Evolutionary conservation across 2,113 vertebrate species (phyloP).

Genomic region (Camelus dromedarius): DNA sequence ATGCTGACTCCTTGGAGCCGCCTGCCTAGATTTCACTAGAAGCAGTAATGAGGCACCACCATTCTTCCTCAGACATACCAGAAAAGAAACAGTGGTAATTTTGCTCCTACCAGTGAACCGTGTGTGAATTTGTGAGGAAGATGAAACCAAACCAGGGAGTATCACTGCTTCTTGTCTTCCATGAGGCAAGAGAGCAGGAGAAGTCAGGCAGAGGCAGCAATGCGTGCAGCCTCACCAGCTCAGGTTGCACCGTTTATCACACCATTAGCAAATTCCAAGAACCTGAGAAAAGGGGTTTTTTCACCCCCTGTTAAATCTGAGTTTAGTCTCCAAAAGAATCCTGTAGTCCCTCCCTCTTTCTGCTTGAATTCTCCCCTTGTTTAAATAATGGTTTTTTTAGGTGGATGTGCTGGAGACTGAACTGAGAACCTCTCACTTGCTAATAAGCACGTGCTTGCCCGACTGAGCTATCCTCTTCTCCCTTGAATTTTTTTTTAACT

Average conservation of each 20-base stretch:
- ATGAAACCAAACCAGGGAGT: conserved; percentile 19
- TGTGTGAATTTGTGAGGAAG: conserved; percentile 44
- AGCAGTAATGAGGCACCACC: conserved; percentile 15
- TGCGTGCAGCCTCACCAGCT: conserved; percentile 39
- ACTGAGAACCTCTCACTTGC: no score
- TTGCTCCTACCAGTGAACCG: conserved; percentile 44
- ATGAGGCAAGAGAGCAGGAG: conserved; percentile 46
- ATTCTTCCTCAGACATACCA: conserved; percentile 51
- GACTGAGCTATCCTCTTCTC: no score
- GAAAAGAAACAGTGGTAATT: conserved; percentile 46
- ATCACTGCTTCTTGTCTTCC: conserved; percentile 62
- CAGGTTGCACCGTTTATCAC: not conserved
- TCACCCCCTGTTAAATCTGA: not conserved
- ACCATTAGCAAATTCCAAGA: conserved; percentile 63
- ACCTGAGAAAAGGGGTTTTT: not conserved
- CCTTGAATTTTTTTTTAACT: not conserved
- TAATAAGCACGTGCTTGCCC: no score
- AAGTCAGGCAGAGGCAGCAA: not conserved
- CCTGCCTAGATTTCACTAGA: conserved; percentile 52
- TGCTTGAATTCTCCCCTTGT: not conserved
- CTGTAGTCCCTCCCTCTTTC: not conserved
- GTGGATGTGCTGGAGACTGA: no score
- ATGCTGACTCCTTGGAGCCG: conserved; percentile 19
- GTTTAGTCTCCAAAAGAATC: not conserved
- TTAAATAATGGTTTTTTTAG: not conserved